Evolutionary conservation across 2,113 vertebrate species (phyloP), one percentile per base, ranked within the genome.

Genomic region (Callocephalon fimbriatum): DNA sequence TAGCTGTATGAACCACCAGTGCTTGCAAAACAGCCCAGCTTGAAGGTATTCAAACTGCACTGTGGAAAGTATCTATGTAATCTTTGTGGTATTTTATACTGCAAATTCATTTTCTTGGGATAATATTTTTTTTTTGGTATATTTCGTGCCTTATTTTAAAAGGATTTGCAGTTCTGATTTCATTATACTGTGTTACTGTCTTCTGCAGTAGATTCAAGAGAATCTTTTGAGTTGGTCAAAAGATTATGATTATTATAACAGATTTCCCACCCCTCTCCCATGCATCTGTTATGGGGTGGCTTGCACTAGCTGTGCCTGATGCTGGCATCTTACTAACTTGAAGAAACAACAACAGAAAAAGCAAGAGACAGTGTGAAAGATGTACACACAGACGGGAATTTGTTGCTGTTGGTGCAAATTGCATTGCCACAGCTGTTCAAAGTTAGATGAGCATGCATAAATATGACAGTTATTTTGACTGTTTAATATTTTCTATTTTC

Each of bases 11-110:
- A 88, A 37, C 51, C 35, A 23, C 29, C 12, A 15, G 45, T 38
- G 65, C 70, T 37, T 71, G 53, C 51, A 59, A 32, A 88, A 66
- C 65, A 5, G 37, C 51, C 35, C 45, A 58, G 13, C 29, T 82
- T 59, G 35, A 54, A 77, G 18, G 18, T 61, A 8, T 66, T 77
- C n/a, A 32, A 13, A 16, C 35, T 47, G 40, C 23, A 12, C 25
- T 9, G 2, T n/a, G 47, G 37, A 29, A 54, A 79, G 7, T 54
- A 18, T 35, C 61, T 67, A 1, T 0, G 0, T 17, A 26, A n/a
- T 50, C 21, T 53, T 61, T 74, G 32, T 9, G 21, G n/a, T 67
- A 11, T 8, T 63, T 53, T 58, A 45, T 27, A 29, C 48, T 80
- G 9, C 42, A 35, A 73, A 81, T 63, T 81, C 16, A 12, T 68